These are phyloP conservation scores for Dascillus cervinus DNA, from an alignment of 2,888 invertebrate genomes.

Conservation along the genomic window DNA sequence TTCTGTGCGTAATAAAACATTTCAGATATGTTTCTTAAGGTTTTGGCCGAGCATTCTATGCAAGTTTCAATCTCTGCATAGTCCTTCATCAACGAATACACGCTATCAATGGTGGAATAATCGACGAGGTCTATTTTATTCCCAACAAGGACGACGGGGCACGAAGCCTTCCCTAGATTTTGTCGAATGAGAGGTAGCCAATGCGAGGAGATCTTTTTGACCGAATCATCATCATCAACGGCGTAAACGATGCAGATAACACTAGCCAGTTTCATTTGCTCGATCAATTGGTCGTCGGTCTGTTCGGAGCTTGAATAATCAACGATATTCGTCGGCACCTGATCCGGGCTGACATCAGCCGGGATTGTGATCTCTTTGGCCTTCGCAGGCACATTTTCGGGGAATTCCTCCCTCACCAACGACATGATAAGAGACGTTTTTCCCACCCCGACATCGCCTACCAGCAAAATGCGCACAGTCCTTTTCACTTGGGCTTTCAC, in stretches of 20 bases:
- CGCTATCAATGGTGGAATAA: slow-evolving; percentile 86
- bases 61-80: slow-evolving; percentile 98
- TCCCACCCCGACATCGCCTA: slow-evolving; percentile 95
- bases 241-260: slow-evolving; percentile 97
- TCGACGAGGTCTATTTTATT: slow-evolving; percentile 95
- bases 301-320: slow-evolving; percentile 93
- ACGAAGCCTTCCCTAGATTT: slow-evolving; percentile 59
- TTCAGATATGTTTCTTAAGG: slow-evolving; percentile 95
- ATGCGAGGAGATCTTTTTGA: slow-evolving; percentile 82
- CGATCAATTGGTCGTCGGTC: slow-evolving; percentile 70
- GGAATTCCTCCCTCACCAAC: slow-evolving; percentile 94
- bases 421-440: slow-evolving; percentile 96
- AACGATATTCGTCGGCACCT: slow-evolving; percentile 96
- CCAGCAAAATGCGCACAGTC: slow-evolving; percentile 86
- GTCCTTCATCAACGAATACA: slow-evolving; percentile 94
- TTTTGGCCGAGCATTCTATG: slow-evolving; percentile 98
- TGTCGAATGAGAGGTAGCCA: slow-evolving; percentile 91
- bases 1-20: slow-evolving; percentile 99
- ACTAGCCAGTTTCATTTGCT: slow-evolving; percentile 87
- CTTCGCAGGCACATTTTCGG: slow-evolving; percentile 83
- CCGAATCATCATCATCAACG: slow-evolving; percentile 86
- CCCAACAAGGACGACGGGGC: slow-evolving; percentile 92
- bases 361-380: slow-evolving; percentile 99
- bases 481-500: slow-evolving; percentile 44
- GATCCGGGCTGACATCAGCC: slow-evolving; percentile 98